phyloP scores from a whole-genome alignment of 2,888 invertebrate genomes.

The Sminthurides aquaticus region DNA sequence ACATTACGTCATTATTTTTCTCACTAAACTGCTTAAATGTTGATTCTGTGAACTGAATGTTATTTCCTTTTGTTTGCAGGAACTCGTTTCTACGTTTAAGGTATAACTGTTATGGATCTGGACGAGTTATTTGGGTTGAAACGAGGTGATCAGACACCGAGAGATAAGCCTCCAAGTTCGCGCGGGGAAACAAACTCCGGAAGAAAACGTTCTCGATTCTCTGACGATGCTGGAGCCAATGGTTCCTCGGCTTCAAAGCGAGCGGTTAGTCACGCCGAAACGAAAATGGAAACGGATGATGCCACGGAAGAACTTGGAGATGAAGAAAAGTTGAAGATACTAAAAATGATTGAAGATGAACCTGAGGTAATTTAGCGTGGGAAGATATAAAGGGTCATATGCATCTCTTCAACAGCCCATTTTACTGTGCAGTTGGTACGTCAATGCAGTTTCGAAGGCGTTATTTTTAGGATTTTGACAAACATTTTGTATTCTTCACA shows the following conservation, averaged over 20 bases:
- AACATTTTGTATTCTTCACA: conserved; percentile 44
- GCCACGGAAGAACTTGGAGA: conserved; percentile 50
- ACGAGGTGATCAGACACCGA: not conserved
- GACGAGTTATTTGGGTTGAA: conserved; percentile 30
- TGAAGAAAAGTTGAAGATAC: conserved; percentile 65
- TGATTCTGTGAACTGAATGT: no score
- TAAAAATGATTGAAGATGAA: conserved; percentile 73
- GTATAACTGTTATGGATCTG: no score
- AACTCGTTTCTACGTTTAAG: no score
- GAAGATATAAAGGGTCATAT: no score
- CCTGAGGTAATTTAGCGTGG: conserved; percentile 63
- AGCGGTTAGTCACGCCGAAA: not conserved
- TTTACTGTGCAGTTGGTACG: no score
- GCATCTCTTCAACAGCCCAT: no score
- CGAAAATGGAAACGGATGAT: conserved; percentile 1
- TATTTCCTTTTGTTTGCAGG: no score
- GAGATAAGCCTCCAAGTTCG: not conserved
- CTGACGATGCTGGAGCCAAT: conserved; percentile 14
- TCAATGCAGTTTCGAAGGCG: conserved; percentile 3
- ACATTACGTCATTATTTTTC: no score
- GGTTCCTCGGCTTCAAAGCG: conserved; percentile 16
- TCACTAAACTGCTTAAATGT: no score
- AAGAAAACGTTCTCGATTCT: conserved; percentile 29
- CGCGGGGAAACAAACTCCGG: not conserved
- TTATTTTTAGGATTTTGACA: not conserved